phyloP scores from a whole-genome alignment of 2,888 invertebrate species.

The Phalangium opilio region DNA sequence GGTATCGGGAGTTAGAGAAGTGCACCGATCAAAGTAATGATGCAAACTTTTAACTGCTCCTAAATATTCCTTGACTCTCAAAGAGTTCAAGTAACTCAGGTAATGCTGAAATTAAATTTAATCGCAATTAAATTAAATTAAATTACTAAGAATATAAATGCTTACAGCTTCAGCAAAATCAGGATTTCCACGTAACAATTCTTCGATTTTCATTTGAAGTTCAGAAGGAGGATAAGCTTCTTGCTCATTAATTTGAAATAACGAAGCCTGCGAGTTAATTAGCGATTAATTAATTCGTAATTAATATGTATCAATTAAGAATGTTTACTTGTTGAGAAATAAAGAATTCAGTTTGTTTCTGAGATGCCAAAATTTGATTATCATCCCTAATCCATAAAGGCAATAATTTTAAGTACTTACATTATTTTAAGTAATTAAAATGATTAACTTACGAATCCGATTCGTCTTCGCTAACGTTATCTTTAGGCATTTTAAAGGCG shows the following conservation, averaged over 20 bases:
- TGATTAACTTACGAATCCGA: neutral
- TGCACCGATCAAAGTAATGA: slow-evolving; percentile 56
- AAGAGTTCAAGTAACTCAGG: slow-evolving; percentile 72
- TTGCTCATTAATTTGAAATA: slow-evolving; percentile 63
- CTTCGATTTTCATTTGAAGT: slow-evolving; percentile 54
- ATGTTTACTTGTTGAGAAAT: slow-evolving; percentile 55
- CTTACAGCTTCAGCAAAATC: slow-evolving; percentile 67
- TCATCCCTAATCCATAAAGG: slow-evolving; percentile 5
- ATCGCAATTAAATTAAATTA: neutral
- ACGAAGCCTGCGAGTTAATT: slow-evolving; percentile 39
- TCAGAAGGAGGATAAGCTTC: slow-evolving; percentile 59
- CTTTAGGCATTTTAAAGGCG: slow-evolving; percentile 6
- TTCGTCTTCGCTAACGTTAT: neutral
- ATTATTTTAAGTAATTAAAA: neutral
- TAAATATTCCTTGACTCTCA: slow-evolving; percentile 72
- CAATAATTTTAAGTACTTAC: neutral
- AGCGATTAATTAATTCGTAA: too few relatives aligned
- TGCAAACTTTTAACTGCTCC: slow-evolving; percentile 62
- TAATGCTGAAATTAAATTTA: slow-evolving; percentile 53
- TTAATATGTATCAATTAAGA: slow-evolving; percentile 1
- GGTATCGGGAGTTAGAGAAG: slow-evolving; percentile 24
- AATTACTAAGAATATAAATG: slow-evolving; percentile 19
- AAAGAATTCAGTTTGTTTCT: slow-evolving; percentile 74
- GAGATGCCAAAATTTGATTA: slow-evolving; percentile 35
- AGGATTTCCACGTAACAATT: slow-evolving; percentile 57